Base-by-base conservation (phyloP, 30 jellyfish, hydroid and myxozoan genomes). In the Aurelia sp. region DNA sequence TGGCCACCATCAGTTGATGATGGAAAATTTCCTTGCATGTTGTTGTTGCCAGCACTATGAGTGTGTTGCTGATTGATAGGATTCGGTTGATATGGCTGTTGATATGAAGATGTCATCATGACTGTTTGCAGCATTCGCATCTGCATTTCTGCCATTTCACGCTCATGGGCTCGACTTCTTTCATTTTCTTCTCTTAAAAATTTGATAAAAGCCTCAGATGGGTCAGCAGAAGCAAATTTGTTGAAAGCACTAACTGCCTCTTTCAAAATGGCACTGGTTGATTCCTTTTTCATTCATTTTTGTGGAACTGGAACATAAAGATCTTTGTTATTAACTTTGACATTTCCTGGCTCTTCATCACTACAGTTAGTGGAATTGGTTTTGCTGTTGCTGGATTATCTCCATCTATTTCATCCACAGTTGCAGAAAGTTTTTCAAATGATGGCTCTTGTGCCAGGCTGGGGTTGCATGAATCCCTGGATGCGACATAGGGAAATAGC, bases 61-160 rank as follows among this genome's bases (percentile, higher is more conserved):
- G 16, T 11, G 74, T 11, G 21, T 19, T 31, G 16, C 57, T 73
- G 59, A 50, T 12, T 18, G 57, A 22, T 50, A 13, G 21, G 40
- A 30, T 75, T 55, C 51, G n/a, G 68, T 20, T 75, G 61, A 22
- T 17, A 57, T 17, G 52, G 86, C 6, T 12, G 86, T 48, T 73
- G 86, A n/a, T n/a, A n/a, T n/a, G n/a, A n/a, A n/a, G n/a, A n/a
- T 12, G 86, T 27, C 86, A 55, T 75, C 86, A 75, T 75, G 22
- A 75, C 40, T 35, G 27, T 75, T n/a, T n/a, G n/a, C n/a, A n/a
- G n/a, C n/a, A n/a, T n/a, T n/a, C n/a, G n/a, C n/a, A n/a, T n/a
- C n/a, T n/a, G n/a, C n/a, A n/a, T n/a, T n/a, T n/a, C n/a, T n/a
- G n/a, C n/a, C n/a, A n/a, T n/a, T n/a, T n/a, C n/a, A n/a, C n/a